Percentiles rank a stretch among this genome's conserved stretches.
Conservation (phyloP, 2,888 invertebrate genomes). For the Ochropleura plecta region DNA sequence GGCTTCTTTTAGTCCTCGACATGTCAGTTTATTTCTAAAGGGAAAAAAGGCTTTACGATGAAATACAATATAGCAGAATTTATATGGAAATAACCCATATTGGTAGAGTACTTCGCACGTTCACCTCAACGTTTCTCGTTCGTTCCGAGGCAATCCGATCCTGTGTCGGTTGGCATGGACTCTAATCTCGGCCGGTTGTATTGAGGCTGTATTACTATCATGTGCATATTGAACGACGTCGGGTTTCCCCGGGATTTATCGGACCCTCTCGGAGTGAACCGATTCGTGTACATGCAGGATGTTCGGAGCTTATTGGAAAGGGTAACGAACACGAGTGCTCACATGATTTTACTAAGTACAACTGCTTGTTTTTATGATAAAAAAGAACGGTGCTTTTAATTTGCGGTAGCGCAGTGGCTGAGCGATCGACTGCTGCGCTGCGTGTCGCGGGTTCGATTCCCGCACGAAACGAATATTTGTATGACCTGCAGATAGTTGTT, state of each 20-base stretch:
- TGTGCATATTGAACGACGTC: slow-evolving; percentile 60
- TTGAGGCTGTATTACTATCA: slow-evolving; percentile 55
- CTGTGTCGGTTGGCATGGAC: slow-evolving; percentile 49
- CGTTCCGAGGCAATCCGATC: slow-evolving; percentile 53
- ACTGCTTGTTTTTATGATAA: not conserved
- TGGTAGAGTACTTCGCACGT: slow-evolving; percentile 51
- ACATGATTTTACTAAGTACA: slow-evolving; percentile 3
- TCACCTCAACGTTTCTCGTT: slow-evolving; percentile 47
- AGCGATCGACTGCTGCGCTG: no score
- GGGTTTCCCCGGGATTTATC: slow-evolving; percentile 59
- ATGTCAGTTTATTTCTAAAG: slow-evolving; percentile 28
- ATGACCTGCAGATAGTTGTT: no score
- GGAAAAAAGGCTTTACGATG: slow-evolving; percentile 34
- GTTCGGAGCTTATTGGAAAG: slow-evolving; percentile 48
- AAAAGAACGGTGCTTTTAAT: not conserved
- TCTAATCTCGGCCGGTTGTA: slow-evolving; percentile 62
- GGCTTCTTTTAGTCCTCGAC: slow-evolving; percentile 2
- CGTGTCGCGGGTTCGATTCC: no score
- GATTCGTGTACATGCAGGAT: slow-evolving; percentile 49
- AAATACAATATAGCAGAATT: slow-evolving; percentile 41
- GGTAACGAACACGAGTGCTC: slow-evolving; percentile 31
- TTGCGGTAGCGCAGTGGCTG: not conserved
- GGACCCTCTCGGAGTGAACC: slow-evolving; percentile 47
- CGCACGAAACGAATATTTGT: no score
- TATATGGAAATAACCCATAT: slow-evolving; percentile 50